Percentiles rank a stretch among this genome's conserved stretches.
Evolutionary conservation across 2,888 invertebrate species (phyloP).

Genomic region (Cephus spinipes): DNA sequence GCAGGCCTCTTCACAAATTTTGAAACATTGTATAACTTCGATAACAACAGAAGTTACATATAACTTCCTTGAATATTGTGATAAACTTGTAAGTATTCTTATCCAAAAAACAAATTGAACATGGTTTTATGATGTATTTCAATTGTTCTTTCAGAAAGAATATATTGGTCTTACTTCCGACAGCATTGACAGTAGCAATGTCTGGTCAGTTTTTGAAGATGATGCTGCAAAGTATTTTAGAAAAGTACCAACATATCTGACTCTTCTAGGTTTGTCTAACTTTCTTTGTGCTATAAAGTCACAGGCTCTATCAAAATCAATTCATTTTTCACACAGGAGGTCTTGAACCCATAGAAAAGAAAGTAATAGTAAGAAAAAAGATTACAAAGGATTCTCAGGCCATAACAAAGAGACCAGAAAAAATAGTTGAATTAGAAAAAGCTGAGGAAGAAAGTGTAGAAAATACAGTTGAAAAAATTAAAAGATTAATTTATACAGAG

Average conservation of each 20-base stretch:
- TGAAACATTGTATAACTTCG: constrained; percentile 45
- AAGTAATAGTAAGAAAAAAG: constrained; percentile 30
- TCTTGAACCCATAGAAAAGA: constrained; percentile 17
- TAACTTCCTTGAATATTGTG: constrained; percentile 44
- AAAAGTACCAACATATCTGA: constrained; percentile 39
- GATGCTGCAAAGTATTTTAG: constrained; percentile 38
- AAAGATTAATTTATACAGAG: constrained; percentile 66
- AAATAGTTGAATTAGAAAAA: constrained; percentile 67
- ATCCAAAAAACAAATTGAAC: constrained; percentile 8
- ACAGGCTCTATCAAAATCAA: constrained; percentile 37
- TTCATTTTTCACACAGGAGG: constrained; percentile 22
- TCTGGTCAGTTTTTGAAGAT: constrained; percentile 51
- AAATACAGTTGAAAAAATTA: constrained; percentile 70
- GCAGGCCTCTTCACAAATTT: constrained; percentile 51
- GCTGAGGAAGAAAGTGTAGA: constrained; percentile 69
- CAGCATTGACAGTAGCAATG: not conserved
- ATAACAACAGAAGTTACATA: constrained; percentile 49
- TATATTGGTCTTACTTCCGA: constrained; percentile 9
- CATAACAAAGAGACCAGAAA: constrained; percentile 69
- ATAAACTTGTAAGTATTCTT: constrained; percentile 46
- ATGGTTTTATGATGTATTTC: constrained; percentile 4
- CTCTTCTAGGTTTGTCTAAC: constrained; percentile 44
- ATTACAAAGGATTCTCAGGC: constrained; percentile 52
- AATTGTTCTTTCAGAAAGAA: constrained; percentile 10
- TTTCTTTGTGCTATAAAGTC: constrained; percentile 37